Percentiles rank a stretch among this genome's conserved stretches.
phyloP scores from a whole-genome alignment of 2,797 vertebrate genomes.

The Melopsittacus undulatus region DNA sequence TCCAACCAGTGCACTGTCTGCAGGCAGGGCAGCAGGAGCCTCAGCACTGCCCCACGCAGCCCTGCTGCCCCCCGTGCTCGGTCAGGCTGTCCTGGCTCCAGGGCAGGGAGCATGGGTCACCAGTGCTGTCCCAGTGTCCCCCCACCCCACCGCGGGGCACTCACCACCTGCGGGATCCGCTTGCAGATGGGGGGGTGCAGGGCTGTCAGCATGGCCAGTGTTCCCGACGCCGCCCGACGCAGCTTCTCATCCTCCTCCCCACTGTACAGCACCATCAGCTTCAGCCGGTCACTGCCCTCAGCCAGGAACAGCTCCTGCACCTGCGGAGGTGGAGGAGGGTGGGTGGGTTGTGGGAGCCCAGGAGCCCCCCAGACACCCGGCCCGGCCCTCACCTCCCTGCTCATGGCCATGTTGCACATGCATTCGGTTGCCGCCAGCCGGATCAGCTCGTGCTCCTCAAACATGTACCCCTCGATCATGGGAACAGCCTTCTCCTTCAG shows the following conservation, averaged over 20 bases:
- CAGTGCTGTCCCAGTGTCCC: not conserved
- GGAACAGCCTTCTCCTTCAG: constrained; percentile 93
- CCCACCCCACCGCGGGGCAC: not conserved
- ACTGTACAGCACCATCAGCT: constrained; percentile 93
- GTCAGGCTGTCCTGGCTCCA: rapidly evolving
- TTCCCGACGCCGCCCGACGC: constrained; percentile 88
- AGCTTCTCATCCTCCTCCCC: constrained; percentile 94
- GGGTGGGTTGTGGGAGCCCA: rapidly evolving
- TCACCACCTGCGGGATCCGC: constrained; percentile 88
- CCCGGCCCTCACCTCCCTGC: constrained; percentile 83
- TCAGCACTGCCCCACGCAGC: too few species aligned
- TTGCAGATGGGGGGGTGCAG: constrained; percentile 86
- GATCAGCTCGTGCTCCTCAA: constrained; percentile 94
- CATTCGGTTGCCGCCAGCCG: constrained; percentile 93
- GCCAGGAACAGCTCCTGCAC: constrained; percentile 91
- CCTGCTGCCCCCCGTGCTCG: not conserved
- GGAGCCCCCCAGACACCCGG: rapidly evolving
- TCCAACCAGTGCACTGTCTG: constrained; percentile 96
- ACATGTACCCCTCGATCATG: constrained; percentile 98
- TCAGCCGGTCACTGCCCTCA: constrained; percentile 89
- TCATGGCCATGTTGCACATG: constrained; percentile 96
- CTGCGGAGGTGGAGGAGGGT: constrained; percentile 62
- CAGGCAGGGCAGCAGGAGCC: not conserved
- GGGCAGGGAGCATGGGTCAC: rapidly evolving
- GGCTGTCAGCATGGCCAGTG: constrained; percentile 90